Evolutionary conservation across 2,797 vertebrate genomes (phyloP).

Genomic region (Myoxocephalus aenaeus): DNA sequence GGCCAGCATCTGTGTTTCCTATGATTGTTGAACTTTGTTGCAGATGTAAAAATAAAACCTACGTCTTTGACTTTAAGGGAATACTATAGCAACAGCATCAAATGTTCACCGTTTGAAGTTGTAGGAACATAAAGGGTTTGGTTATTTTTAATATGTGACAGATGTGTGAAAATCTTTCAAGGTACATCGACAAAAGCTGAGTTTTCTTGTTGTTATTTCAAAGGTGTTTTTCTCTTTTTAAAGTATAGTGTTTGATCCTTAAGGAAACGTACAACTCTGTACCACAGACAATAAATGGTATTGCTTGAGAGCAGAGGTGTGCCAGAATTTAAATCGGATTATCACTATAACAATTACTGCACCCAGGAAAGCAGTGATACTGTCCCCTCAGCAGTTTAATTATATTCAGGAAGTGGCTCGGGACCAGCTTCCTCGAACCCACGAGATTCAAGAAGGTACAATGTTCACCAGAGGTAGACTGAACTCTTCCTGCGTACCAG

Average conservation of each 20-base stretch:
- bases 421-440: slow-evolving; percentile 26
- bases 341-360: slow-evolving; percentile 41
- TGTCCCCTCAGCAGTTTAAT: slow-evolving; percentile 28
- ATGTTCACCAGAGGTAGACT: slow-evolving; percentile 49
- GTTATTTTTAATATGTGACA: slow-evolving; percentile 10
- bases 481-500: not conserved
- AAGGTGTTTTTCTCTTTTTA: slow-evolving; percentile 9
- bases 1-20: not conserved
- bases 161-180: slow-evolving; percentile 13
- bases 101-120: slow-evolving; percentile 5
- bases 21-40: not conserved
- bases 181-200: not conserved
- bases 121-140: slow-evolving; percentile 21
- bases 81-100: not conserved
- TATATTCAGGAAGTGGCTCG: slow-evolving; percentile 43
- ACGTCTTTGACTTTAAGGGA: slow-evolving; percentile 9
- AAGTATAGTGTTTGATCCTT: slow-evolving; percentile 6
- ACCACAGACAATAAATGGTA: slow-evolving; percentile 4
- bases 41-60: not conserved
- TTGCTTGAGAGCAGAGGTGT: slow-evolving; percentile 5
- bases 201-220: not conserved
- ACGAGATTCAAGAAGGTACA: slow-evolving; percentile 21
- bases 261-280: not conserved
- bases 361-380: slow-evolving; percentile 9
- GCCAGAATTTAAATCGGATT: slow-evolving; percentile 48